These are phyloP conservation scores for Drosophila asahinai DNA, from an alignment of 1,140 invertebrate species.

Conservation along the genomic window DNA sequence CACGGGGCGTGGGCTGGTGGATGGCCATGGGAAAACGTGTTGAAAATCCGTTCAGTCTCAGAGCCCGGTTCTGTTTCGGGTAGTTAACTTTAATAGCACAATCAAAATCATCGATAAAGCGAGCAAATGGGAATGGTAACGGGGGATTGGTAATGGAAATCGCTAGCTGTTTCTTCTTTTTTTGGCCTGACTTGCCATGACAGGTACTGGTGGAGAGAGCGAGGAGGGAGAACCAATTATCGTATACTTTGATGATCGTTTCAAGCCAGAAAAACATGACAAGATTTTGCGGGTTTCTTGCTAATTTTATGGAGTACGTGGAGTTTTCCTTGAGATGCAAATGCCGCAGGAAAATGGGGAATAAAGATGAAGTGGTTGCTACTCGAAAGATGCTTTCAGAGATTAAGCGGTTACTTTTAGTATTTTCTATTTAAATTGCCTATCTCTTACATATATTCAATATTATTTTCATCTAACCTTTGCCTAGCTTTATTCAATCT, in stretches of 20 bases:
- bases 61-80: constrained; percentile 18
- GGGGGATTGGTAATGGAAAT: constrained; percentile 16
- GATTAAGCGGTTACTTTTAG: background rate
- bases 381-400: background rate
- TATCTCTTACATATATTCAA: background rate
- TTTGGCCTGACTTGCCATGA: background rate
- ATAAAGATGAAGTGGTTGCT: background rate
- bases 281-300: constrained; percentile 6
- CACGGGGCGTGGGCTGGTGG: constrained; percentile 1
- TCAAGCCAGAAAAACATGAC: constrained; percentile 1
- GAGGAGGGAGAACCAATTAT: constrained; percentile 8
- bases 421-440: background rate
- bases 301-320: constrained; percentile 24
- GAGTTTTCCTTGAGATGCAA: background rate
- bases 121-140: constrained; percentile 27
- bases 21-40: constrained; percentile 37
- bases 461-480: background rate
- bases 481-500: background rate
- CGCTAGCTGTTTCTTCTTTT: background rate
- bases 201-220: background rate
- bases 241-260: constrained; percentile 20
- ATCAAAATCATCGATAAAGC: constrained; percentile 31
- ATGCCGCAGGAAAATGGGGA: background rate
- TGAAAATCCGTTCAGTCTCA: constrained; percentile 32
- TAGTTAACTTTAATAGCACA: constrained; percentile 43